Evolutionary conservation across 2,888 invertebrate genomes (phyloP), one percentile per base, ranked within the genome.

Genomic region (Pseudococcus longispinus): DNA sequence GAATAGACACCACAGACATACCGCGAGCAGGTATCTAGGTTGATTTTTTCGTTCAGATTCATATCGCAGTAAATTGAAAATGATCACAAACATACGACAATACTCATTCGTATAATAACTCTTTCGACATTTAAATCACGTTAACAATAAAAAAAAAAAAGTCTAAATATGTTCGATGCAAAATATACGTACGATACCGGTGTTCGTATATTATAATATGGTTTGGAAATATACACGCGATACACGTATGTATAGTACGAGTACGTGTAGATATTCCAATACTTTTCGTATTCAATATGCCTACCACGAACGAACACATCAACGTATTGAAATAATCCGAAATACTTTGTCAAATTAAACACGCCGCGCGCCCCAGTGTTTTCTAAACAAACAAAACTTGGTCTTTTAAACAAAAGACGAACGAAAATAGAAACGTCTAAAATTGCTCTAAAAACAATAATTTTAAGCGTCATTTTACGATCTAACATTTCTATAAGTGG

Each of bases 291-390:
- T 65, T 70, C 29, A 26, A 29, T 70, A 70, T 70, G 70, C 70
- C 70, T 70, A 70, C 70, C 70, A 70, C 70, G 70, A 70, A 70
- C 70, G 70, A 70, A 70, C 70, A 70, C 29, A 26, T 51, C 51
- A 51, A 29, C 29, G 29, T 29, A 15, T n/a, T 29, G 29, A 70
- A 70, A 70, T 29, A 20, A 70, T 70, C 29, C 70, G 18, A 51
- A 51, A 51, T 70, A 70, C 70, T 70, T 26, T 70, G 29, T 70
- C 70, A 32, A 70, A 70, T 70, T 70, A 70, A 70, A 70, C 70
- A 29, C 70, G 29, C 18, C 18, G 0, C 6, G n/a, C 51, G n/a
- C 15, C 15, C n/a, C 29, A 15, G 70, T 70, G 32, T 70, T 26
- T 70, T 70, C 26, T 26, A 51, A 20, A 70, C 18, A 70, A 70